Conservation (phyloP, 37 sponge, comb jelly and placozoan species). For the Bolinopsis microptera region DNA sequence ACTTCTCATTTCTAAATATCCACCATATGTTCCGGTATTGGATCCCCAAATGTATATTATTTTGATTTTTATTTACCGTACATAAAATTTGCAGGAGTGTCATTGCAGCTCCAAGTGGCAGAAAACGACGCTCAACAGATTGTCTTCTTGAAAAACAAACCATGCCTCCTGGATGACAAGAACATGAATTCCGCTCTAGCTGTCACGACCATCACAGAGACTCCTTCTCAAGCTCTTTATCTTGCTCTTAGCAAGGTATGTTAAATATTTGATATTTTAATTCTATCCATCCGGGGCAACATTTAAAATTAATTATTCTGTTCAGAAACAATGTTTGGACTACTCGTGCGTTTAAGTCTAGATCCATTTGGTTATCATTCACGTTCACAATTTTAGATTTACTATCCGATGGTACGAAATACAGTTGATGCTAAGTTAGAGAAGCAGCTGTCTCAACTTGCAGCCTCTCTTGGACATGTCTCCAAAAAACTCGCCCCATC, state of each 20-base stretch:
- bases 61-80: no score
- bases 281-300: no score
- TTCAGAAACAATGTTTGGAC: no score
- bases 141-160: conserved; percentile 46
- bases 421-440: conserved; percentile 84
- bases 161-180: not conserved
- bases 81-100: conserved; percentile 40
- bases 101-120: conserved; percentile 31
- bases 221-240: conserved; percentile 47
- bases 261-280: no score
- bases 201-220: conserved; percentile 19
- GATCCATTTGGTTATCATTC: no score
- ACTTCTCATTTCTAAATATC: no score
- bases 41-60: no score
- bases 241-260: conserved; percentile 41
- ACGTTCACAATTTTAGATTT: conserved; percentile 56
- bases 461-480: conserved; percentile 76
- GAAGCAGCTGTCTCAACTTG: conserved; percentile 78
- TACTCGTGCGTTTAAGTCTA: no score
- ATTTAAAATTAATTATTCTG: no score
- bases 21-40: no score
- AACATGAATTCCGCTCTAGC: conserved; percentile 13
- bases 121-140: conserved; percentile 40
- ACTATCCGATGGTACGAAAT: conserved; percentile 30
- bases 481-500: conserved; percentile 67